These are phyloP conservation scores for Hyles vespertilio DNA, from an alignment of 1,140 invertebrate genomes.

Conservation along the genomic window DNA sequence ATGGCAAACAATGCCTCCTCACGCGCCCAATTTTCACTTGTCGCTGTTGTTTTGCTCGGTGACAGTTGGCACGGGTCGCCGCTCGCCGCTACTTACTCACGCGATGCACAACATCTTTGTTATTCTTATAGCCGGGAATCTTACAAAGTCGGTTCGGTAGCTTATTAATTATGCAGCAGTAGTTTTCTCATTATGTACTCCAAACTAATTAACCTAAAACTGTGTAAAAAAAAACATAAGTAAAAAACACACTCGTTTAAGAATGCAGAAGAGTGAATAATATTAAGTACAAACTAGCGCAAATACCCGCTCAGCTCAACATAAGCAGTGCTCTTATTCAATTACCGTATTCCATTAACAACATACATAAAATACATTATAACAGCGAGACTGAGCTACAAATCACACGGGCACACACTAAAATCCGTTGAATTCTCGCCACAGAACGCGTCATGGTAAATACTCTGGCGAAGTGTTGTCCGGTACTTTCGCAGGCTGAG, in stretches of 20 bases:
- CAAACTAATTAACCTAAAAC: no score
- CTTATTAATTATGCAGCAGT: no score
- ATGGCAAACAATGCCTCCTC: conserved; percentile 61
- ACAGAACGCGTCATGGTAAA: conserved; percentile 54
- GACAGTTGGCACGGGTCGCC: conserved; percentile 53
- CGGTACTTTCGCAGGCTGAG: conserved; percentile 59
- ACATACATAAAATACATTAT: background rate
- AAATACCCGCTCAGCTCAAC: background rate
- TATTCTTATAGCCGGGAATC: conserved; percentile 30
- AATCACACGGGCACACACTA: conserved; percentile 27
- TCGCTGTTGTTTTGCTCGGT: conserved; percentile 53
- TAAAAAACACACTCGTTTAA: no score
- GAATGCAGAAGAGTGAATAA: no score
- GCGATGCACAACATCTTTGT: conserved; percentile 21
- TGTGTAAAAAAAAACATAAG: no score
- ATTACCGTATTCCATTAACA: background rate
- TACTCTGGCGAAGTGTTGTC: conserved; percentile 61
- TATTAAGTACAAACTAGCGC: no score
- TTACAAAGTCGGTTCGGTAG: no score
- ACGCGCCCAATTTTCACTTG: conserved; percentile 65
- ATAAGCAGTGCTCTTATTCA: background rate
- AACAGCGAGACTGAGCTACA: conserved; percentile 9
- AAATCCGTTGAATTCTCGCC: conserved; percentile 38
- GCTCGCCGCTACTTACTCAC: conserved; percentile 21
- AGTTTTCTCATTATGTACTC: no score